Conservation (phyloP, 2,113 vertebrate species). For the Alethe diademata region DNA sequence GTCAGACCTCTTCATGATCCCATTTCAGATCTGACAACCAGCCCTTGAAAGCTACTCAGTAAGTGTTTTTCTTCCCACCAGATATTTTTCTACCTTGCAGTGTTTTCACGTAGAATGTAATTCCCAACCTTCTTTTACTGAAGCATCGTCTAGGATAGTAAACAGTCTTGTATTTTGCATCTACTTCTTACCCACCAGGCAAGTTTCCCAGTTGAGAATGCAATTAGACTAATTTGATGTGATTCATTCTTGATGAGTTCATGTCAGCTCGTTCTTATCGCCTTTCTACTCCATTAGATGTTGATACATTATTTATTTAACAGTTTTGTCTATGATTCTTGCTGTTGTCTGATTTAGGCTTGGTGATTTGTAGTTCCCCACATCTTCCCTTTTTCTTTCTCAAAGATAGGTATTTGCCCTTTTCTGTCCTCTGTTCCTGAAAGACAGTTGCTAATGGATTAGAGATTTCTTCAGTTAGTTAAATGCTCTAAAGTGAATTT, state of each 20-base stretch:
- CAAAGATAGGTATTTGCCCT: rapidly evolving
- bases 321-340: neutral
- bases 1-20: slow-evolving; percentile 49
- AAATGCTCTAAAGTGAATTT: neutral
- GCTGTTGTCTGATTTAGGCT: neutral
- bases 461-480: neutral
- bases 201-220: neutral
- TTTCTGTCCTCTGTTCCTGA: neutral
- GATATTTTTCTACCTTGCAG: neutral
- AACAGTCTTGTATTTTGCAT: neutral
- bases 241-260: neutral
- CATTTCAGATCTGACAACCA: slow-evolving; percentile 47
- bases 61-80: neutral
- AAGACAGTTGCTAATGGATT: neutral
- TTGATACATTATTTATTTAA: neutral
- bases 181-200: neutral
- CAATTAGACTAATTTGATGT: neutral
- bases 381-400: neutral
- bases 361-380: neutral
- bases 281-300: neutral
- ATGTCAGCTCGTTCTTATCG: neutral
- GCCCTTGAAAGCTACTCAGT: slow-evolving; percentile 40
- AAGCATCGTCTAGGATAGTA: neutral
- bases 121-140: neutral
- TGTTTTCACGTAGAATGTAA: neutral